Evolutionary conservation across 1,140 invertebrate genomes (phyloP).

Genomic region (Cataglyphis hispanica): DNA sequence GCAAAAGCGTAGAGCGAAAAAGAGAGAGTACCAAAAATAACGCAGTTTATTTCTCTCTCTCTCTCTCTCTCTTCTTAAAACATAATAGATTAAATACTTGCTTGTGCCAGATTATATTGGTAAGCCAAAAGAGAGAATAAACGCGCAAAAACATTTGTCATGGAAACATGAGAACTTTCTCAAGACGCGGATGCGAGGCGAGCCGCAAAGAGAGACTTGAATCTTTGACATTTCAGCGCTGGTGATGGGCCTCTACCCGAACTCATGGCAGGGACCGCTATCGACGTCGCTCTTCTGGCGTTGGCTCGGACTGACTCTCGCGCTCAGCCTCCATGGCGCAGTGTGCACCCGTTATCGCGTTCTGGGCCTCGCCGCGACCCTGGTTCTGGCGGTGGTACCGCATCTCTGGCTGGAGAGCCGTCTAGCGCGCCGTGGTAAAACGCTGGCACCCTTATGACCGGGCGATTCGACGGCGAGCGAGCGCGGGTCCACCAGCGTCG

Average conservation of each 20-base stretch:
- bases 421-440: conserved; percentile 80
- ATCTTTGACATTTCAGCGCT: conserved; percentile 80
- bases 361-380: conserved; percentile 81
- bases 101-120: no score
- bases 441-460: conserved; percentile 82
- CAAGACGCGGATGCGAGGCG: neutral
- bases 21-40: neutral
- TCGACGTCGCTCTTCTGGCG: conserved; percentile 86
- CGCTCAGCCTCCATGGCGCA: conserved; percentile 84
- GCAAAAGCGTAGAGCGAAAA: neutral
- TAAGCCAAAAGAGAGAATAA: neutral
- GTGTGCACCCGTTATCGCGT: conserved; percentile 85
- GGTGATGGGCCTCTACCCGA: conserved; percentile 83
- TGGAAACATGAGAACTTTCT: neutral
- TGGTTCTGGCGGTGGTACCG: conserved; percentile 83
- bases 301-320: conserved; percentile 84
- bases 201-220: neutral
- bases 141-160: neutral
- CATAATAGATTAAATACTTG: neutral
- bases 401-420: conserved; percentile 85
- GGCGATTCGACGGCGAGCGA: conserved; percentile 56
- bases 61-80: neutral
- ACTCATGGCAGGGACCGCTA: conserved; percentile 85
- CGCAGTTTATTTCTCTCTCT: neutral
- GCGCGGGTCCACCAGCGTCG: conserved; percentile 56